Conservation (phyloP, 2,113 vertebrate species). For the Ahaetulla prasina region DNA sequence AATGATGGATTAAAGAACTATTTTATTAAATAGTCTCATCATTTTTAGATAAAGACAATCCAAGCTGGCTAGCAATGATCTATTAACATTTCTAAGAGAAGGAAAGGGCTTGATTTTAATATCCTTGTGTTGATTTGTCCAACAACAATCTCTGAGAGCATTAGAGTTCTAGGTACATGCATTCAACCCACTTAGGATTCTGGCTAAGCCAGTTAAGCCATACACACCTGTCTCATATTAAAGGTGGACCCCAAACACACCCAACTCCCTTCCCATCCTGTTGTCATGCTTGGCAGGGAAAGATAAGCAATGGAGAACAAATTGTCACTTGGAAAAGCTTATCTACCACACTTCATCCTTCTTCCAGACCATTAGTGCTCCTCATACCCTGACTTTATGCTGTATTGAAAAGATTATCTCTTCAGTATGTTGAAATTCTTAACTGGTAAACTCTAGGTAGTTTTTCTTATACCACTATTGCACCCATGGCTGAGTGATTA, state of each 20-base stretch:
- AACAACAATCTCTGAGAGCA: not conserved
- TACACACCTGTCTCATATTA: not conserved
- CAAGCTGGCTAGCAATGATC: not conserved
- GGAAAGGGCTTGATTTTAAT: not conserved
- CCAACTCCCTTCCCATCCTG: not conserved
- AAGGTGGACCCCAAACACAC: not conserved
- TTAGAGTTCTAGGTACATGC: not conserved
- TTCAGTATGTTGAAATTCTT: not conserved
- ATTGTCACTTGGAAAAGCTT: not conserved
- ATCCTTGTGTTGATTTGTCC: not conserved
- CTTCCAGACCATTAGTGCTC: not conserved
- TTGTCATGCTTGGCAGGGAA: not conserved
- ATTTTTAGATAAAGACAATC: not conserved
- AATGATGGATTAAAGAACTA: not conserved
- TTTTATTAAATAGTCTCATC: not conserved
- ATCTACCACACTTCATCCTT: not conserved
- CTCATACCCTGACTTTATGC: not conserved
- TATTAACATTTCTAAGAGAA: not conserved
- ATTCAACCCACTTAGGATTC: not conserved
- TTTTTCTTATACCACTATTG: conserved; percentile 6
- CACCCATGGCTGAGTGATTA: not conserved
- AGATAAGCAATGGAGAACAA: not conserved
- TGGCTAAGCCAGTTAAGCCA: not conserved
- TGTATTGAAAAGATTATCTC: not conserved
- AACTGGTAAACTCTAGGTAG: not conserved